Conservation (phyloP, 2,113 vertebrate species). For the Ceuthmochares aereus region DNA sequence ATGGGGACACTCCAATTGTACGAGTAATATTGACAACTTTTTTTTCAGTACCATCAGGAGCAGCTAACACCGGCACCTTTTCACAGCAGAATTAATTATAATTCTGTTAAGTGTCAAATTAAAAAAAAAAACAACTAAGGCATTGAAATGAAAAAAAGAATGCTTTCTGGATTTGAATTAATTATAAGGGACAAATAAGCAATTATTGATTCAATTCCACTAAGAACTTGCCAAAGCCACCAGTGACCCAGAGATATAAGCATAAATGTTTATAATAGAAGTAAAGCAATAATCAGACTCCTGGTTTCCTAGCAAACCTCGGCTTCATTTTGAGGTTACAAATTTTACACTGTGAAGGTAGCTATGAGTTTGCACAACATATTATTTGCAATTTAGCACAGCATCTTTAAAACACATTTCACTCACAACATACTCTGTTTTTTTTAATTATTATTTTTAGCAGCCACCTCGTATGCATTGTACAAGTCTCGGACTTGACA, state of each 20-base stretch:
- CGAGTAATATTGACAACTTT: background rate
- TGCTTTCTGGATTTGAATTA: background rate
- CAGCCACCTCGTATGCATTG: background rate
- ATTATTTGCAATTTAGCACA: background rate
- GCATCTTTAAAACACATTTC: background rate
- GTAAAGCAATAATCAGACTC: background rate
- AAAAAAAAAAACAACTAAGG: background rate
- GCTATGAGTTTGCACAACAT: background rate
- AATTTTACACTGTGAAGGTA: background rate
- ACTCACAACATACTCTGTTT: background rate
- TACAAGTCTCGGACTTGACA: background rate
- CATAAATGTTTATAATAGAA: background rate
- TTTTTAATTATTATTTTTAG: background rate
- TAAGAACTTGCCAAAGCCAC: background rate
- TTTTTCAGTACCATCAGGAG: background rate
- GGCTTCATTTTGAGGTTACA: background rate
- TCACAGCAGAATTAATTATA: constrained; percentile 15
- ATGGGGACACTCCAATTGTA: too few species aligned
- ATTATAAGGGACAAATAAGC: background rate
- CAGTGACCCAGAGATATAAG: background rate
- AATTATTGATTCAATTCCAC: background rate
- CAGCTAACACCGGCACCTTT: background rate
- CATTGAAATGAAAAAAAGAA: background rate
- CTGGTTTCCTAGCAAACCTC: background rate
- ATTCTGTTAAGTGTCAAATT: background rate